Evolutionary conservation across 92 coral and sea anemone species (phyloP).

Genomic region (Micromussa lordhowensis): DNA sequence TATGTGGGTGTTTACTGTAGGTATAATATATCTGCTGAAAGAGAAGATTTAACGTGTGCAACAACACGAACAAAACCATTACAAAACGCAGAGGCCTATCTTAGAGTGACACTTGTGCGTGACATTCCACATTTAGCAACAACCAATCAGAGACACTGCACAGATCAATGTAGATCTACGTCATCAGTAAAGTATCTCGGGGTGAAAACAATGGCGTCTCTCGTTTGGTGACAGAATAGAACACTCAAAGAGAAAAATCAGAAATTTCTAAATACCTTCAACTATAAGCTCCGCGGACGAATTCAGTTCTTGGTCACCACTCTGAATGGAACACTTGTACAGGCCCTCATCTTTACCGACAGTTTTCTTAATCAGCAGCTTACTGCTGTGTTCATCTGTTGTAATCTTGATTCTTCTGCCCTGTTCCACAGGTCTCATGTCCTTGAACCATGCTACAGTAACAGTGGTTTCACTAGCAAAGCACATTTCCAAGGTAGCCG

Average conservation of each 20-base stretch:
- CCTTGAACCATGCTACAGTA: conserved; percentile 77
- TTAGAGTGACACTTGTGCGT: neutral
- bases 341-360: conserved; percentile 74
- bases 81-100: no score
- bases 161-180: neutral
- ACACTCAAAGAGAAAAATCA: neutral
- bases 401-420: conserved; percentile 52
- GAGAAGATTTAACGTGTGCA: no score
- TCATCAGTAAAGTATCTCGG: neutral
- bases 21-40: no score
- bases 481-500: conserved; percentile 81
- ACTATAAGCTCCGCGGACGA: conserved; percentile 63
- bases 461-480: conserved; percentile 80
- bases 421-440: conserved; percentile 53
- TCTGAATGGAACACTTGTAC: conserved; percentile 75
- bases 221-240: neutral
- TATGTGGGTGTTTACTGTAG: no score
- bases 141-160: neutral
- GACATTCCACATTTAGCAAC: neutral
- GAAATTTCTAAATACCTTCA: conserved; percentile 48
- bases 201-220: neutral
- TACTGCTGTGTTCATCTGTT: conserved; percentile 51
- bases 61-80: no score
- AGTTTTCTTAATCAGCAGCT: conserved; percentile 66
- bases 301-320: conserved; percentile 57